Base-by-base conservation (phyloP, 2,888 invertebrate species). In the Hirtodrosophila cameraria region DNA sequence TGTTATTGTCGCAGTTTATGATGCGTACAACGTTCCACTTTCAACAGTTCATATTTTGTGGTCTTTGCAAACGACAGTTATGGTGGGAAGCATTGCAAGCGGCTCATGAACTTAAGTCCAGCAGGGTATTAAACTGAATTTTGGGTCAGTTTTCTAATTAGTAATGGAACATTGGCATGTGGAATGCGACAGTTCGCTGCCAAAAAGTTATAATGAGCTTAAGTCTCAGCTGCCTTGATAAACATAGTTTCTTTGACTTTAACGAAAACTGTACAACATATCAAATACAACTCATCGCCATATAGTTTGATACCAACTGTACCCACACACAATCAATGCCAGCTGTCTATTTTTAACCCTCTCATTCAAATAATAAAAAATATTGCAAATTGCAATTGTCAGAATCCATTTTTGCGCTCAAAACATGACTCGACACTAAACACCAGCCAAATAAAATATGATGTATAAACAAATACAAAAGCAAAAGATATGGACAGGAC, bases 31-130 rank as follows among this genome's bases (percentile, higher is more conserved):
- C 66, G 65, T 55, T 76, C 74, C 55, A 79, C 80, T 63, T 77
- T 85, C 62, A 70, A 49, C 85, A 82, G 85, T 54, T 82, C 86
- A 82, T 85, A 85, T 75, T 85, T 82, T 77, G 77, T 71, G 70
- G 48, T 58, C 60, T 63, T 60, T 35, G 18, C 41, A 38, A 30
- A 42, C 79, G 82, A 79, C 79, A 79, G 55, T 82, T 82, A 82
- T 77, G 67, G 77, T 82, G 82, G 75, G 82, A 85, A 82, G 67
- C 57, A 39, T 25, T 60, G 68, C 81, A 73, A 74, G 54, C 65
- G 66, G 65, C 50, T 11, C 50, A 27, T 3, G 30, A 23, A 13
- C n/a, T 23, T 20, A 49, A 30, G 5, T 20, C 16, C 25, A n/a
- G 27, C n/a, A 20, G 18, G 27, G 38, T 27, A 41, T 39, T 33